Evolutionary conservation across 2,113 vertebrate genomes (phyloP).

Genomic region (Microtus montanus): DNA sequence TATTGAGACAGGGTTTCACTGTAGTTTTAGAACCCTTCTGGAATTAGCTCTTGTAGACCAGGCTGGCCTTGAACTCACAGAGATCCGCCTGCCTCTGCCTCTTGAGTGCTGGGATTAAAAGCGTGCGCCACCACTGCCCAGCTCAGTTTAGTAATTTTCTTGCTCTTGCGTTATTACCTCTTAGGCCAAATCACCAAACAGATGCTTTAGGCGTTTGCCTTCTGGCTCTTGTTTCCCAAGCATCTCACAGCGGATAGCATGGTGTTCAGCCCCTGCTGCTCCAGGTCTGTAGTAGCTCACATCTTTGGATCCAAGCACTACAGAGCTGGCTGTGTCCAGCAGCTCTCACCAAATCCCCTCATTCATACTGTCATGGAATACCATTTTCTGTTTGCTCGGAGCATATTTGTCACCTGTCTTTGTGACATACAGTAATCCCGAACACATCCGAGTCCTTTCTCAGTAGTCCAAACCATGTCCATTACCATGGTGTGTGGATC

Average conservation of each 20-base stretch:
- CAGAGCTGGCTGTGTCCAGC: neutral
- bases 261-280: too few relatives aligned
- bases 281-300: neutral
- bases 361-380: neutral
- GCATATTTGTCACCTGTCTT: neutral
- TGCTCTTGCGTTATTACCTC: neutral
- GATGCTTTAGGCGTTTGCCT: neutral
- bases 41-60: too few relatives aligned
- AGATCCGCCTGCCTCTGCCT: too few relatives aligned
- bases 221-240: neutral
- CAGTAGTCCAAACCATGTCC: neutral
- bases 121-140: too few relatives aligned
- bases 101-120: too few relatives aligned
- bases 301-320: neutral
- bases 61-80: too few relatives aligned
- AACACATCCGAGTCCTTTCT: neutral
- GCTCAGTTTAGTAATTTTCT: neutral
- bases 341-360: neutral
- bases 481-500: neutral
- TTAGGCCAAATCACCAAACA: neutral
- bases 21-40: too few relatives aligned
- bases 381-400: too few relatives aligned
- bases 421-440: neutral
- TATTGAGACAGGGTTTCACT: too few relatives aligned
- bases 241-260: neutral